Conservation (phyloP, 2,797 vertebrate species). For the Syngnathus acus region DNA sequence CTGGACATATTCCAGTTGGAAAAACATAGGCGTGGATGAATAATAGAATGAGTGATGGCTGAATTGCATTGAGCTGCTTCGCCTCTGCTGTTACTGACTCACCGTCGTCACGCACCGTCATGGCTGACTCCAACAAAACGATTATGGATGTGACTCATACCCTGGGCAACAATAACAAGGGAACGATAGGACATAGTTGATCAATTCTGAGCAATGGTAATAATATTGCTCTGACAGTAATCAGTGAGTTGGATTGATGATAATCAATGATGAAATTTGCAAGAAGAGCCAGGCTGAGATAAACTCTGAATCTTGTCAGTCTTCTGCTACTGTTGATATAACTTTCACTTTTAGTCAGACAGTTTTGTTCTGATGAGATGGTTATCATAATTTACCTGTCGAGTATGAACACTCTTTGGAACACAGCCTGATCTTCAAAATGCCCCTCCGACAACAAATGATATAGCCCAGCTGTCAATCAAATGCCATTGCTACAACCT, state of each 20-base stretch:
- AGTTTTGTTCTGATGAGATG: background rate
- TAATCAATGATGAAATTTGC: background rate
- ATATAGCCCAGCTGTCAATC: too few species aligned
- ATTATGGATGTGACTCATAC: slow-evolving; percentile 6
- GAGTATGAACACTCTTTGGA: background rate
- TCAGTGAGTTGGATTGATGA: background rate
- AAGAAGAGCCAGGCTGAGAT: background rate
- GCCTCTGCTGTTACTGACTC: background rate
- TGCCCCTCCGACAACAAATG: too few species aligned
- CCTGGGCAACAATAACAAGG: background rate
- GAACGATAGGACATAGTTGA: background rate
- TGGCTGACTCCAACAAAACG: background rate
- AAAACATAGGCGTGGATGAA: background rate
- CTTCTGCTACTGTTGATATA: background rate
- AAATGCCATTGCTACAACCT: too few species aligned
- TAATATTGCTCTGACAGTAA: background rate
- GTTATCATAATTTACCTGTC: background rate
- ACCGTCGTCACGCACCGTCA: background rate
- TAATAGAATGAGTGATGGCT: background rate
- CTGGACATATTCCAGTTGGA: background rate
- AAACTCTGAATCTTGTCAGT: background rate
- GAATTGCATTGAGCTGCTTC: background rate
- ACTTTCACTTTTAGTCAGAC: background rate
- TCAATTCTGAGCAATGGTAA: background rate
- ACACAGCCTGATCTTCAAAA: too few species aligned